phyloP scores from a whole-genome alignment of 2,888 invertebrate genomes.

The Plemyria rubiginata region DNA sequence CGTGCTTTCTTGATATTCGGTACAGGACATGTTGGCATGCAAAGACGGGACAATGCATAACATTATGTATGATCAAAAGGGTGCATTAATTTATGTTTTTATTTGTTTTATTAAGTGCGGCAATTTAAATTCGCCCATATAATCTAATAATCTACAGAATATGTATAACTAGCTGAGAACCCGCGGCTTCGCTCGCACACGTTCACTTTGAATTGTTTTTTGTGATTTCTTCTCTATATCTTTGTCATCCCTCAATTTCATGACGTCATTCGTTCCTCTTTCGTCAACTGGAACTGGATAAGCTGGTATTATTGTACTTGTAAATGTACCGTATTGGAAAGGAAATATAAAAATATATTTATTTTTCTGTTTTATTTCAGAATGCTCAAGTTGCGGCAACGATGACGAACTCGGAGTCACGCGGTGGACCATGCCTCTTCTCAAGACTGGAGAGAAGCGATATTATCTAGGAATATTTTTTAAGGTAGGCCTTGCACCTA shows the following conservation, averaged over 20 bases:
- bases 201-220: no score
- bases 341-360: neutral
- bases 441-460: slow-evolving; percentile 94
- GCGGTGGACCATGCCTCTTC: slow-evolving; percentile 95
- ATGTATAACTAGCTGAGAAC: no score
- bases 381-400: slow-evolving; percentile 91
- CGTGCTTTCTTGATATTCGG: slow-evolving; percentile 14
- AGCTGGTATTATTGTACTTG: no score
- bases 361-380: slow-evolving; percentile 69
- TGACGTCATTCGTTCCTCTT: no score
- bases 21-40: slow-evolving; percentile 13
- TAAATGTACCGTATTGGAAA: no score
- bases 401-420: slow-evolving; percentile 89
- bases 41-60: slow-evolving; percentile 18
- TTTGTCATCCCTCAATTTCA: no score
- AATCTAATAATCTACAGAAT: no score
- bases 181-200: no score
- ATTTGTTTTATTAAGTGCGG: neutral
- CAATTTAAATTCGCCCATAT: neutral
- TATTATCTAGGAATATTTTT: slow-evolving; percentile 97
- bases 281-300: no score
- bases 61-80: neutral
- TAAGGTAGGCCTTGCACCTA: no score
- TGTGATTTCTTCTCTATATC: no score
- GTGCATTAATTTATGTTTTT: neutral